These are phyloP conservation scores for Hephaestus fuliginosus DNA, from an alignment of 2,797 vertebrate genomes.

Conservation along the genomic window DNA sequence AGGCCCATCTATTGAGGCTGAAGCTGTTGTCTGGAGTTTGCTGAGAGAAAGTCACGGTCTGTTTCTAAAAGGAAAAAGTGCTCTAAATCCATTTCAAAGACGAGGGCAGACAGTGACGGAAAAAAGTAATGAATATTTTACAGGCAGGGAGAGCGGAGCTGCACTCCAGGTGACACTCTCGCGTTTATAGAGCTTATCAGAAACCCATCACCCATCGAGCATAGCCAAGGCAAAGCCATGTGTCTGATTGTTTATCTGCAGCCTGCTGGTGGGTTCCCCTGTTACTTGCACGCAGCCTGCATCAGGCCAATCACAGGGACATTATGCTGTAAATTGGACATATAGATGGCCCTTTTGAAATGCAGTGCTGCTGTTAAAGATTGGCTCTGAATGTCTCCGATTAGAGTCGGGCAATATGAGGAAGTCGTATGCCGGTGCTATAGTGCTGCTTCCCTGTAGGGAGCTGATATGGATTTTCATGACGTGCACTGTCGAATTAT, in stretches of 20 bases:
- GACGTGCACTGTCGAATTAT: conserved; percentile 35
- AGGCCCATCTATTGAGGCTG: conserved; percentile 31
- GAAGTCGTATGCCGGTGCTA: conserved; percentile 20
- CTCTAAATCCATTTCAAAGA: conserved; percentile 76
- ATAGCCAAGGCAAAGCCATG: conserved; percentile 56
- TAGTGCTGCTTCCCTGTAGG: conserved; percentile 43
- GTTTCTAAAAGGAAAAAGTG: conserved; percentile 67
- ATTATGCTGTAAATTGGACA: conserved; percentile 64
- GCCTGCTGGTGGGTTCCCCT: conserved; percentile 57
- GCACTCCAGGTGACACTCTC: conserved; percentile 71
- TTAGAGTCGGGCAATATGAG: conserved; percentile 42
- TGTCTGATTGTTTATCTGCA: conserved; percentile 78
- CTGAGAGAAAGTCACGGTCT: conserved; percentile 59
- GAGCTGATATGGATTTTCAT: conserved; percentile 55
- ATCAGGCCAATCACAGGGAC: conserved; percentile 66
- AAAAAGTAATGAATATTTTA: conserved; percentile 86
- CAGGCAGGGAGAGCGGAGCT: conserved; percentile 66
- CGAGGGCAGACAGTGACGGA: conserved; percentile 66
- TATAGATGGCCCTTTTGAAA: conserved; percentile 66
- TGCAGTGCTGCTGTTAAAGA: conserved; percentile 40
- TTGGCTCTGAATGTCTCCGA: conserved; percentile 47
- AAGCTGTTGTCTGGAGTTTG: conserved; percentile 58
- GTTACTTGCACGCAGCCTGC: conserved; percentile 52
- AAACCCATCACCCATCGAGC: conserved; percentile 70
- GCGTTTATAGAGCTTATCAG: conserved; percentile 81